Evolutionary conservation across 2,113 vertebrate species (phyloP).

Genomic region (Pelecanoides urinatrix): DNA sequence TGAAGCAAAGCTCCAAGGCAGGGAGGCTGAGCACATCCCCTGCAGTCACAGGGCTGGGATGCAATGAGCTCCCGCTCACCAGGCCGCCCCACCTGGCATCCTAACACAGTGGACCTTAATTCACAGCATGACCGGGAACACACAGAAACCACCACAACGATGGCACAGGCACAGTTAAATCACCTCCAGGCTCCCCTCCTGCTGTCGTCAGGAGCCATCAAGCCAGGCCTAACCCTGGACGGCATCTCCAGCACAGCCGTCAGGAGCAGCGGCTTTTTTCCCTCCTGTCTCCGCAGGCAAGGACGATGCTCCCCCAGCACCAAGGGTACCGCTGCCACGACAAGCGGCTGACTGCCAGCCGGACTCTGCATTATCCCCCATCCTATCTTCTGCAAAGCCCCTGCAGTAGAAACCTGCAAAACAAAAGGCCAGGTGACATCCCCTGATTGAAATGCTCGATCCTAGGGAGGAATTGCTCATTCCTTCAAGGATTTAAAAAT

Average conservation of each 20-base stretch:
- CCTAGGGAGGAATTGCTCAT: background rate
- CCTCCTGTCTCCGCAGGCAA: conserved; percentile 54
- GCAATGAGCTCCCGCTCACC: background rate
- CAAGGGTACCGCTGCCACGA: conserved; percentile 20
- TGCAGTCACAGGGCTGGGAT: background rate
- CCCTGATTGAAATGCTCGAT: background rate
- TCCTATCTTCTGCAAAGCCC: background rate
- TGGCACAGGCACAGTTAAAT: conserved; percentile 17
- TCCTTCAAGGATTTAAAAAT: background rate
- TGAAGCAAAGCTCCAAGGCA: background rate
- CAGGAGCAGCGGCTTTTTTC: background rate
- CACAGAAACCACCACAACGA: background rate
- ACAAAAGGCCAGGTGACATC: no score
- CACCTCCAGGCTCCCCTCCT: background rate
- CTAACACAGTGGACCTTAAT: background rate
- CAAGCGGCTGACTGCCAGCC: background rate
- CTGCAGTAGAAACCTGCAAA: background rate
- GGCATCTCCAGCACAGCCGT: conserved; percentile 24
- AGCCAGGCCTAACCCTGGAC: conserved; percentile 19
- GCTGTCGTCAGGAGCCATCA: conserved; percentile 35
- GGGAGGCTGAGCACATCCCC: background rate
- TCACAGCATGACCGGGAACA: background rate
- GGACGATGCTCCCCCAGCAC: conserved; percentile 21
- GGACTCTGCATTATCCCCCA: background rate
- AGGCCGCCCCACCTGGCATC: background rate